Percentiles rank a stretch among this genome's conserved stretches.
These are phyloP conservation scores for Leptonema lineaticorne DNA, from an alignment of 1,140 invertebrate species.

Conservation along the genomic window DNA sequence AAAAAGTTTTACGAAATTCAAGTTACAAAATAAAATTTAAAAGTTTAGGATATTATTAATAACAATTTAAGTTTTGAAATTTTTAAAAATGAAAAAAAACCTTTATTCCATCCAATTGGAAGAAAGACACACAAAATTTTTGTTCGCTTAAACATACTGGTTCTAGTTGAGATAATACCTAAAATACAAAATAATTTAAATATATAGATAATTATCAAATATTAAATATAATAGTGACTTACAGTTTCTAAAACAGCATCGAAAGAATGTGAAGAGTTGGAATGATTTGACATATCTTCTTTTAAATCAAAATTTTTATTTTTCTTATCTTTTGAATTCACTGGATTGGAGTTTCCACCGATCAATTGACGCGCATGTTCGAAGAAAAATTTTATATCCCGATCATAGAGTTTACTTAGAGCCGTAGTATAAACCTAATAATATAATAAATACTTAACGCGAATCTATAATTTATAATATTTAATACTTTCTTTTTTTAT, in stretches of 20 bases:
- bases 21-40: no score
- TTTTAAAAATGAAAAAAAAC: no score
- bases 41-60: background rate
- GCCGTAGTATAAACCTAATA: slow-evolving; percentile 70
- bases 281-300: slow-evolving; percentile 39
- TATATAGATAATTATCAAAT: background rate
- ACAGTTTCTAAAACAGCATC: slow-evolving; percentile 51
- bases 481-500: no score
- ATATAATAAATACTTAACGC: background rate
- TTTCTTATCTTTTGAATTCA: slow-evolving; percentile 38
- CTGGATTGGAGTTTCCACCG: slow-evolving; percentile 30
- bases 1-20: no score
- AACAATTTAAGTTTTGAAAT: no score
- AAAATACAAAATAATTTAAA: slow-evolving; percentile 49
- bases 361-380: slow-evolving; percentile 65
- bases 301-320: slow-evolving; percentile 28
- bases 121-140: slow-evolving; percentile 92
- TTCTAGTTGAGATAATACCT: slow-evolving; percentile 84
- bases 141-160: slow-evolving; percentile 93
- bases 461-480: no score
- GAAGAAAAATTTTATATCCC: slow-evolving; percentile 78
- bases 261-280: slow-evolving; percentile 45
- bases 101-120: slow-evolving; percentile 71
- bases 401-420: slow-evolving; percentile 81
- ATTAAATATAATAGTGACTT: background rate